These are phyloP conservation scores for Lophotis ruficrista DNA, from an alignment of 2,113 vertebrate species.

Conservation along the genomic window DNA sequence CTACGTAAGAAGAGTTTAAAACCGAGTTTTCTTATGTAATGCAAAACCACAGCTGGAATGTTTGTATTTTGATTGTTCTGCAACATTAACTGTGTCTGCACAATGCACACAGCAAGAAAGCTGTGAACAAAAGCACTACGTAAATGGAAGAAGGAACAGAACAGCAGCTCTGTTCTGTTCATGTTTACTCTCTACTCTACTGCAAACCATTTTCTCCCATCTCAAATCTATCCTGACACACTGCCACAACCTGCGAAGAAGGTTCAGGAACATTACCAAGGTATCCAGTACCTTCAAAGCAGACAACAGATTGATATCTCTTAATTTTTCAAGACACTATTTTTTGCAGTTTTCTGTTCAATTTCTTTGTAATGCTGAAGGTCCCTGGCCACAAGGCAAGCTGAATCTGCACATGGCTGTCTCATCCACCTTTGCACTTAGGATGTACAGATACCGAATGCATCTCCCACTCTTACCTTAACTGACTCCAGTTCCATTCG, in stretches of 20 bases:
- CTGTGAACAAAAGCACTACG: neutral
- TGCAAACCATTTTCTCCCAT: neutral
- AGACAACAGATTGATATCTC: neutral
- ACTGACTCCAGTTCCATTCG: conserved; percentile 87
- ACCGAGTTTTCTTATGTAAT: neutral
- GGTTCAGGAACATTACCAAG: neutral
- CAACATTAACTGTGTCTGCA: neutral
- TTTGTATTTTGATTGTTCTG: neutral
- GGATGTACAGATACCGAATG: rapidly evolving
- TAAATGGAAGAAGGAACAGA: neutral
- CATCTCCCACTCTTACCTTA: conserved; percentile 77
- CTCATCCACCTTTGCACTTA: neutral
- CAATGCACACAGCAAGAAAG: neutral
- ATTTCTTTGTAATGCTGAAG: neutral
- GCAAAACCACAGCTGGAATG: neutral
- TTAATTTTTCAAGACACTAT: neutral
- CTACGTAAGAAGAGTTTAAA: neutral
- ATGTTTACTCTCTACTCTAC: neutral
- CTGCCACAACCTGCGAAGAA: neutral
- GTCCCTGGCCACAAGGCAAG: neutral
- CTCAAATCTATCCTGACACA: neutral
- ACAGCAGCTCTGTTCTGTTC: neutral
- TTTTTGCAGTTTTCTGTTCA: neutral
- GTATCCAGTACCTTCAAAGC: neutral
- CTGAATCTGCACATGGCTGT: neutral